Percentiles rank a stretch among this genome's conserved stretches.
phyloP scores from a whole-genome alignment of 1,140 invertebrate species.

The Campoletis sonorensis region DNA sequence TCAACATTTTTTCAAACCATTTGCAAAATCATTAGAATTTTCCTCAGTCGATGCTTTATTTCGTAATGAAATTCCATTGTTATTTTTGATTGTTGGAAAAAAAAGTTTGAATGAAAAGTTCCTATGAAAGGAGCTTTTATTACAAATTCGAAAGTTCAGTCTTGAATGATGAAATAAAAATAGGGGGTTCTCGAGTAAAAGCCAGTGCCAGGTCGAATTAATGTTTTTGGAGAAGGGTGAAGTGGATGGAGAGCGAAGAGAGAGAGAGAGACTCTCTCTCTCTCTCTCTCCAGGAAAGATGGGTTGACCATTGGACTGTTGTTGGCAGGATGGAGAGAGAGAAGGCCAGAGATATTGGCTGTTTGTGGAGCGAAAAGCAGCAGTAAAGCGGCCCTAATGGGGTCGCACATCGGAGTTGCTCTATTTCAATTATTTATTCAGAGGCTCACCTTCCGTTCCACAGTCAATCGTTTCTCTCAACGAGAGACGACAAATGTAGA shows the following conservation, averaged over 20 bases:
- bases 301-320: constrained; percentile 44
- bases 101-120: neutral
- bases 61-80: neutral
- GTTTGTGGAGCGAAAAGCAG: constrained; percentile 38
- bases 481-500: neutral
- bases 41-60: no score
- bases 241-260: neutral
- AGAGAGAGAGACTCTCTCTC: no score
- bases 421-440: constrained; percentile 73
- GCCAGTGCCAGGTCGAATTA: constrained; percentile 35
- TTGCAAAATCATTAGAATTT: neutral
- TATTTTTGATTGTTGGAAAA: neutral
- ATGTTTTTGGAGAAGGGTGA: constrained; percentile 3
- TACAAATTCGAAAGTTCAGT: neutral
- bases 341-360: constrained; percentile 28
- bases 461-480: constrained; percentile 16
- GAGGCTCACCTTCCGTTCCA: constrained; percentile 52
- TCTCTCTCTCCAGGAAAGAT: constrained; percentile 25
- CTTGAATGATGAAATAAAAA: constrained; percentile 40
- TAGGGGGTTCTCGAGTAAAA: constrained; percentile 43
- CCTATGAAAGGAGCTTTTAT: no score
- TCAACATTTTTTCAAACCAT: no score
- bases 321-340: neutral
- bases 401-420: constrained; percentile 63
- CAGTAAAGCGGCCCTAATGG: constrained; percentile 69